These are phyloP conservation scores for Poeciliopsis presidionis DNA, from an alignment of 2,797 vertebrate species.

Conservation along the genomic window DNA sequence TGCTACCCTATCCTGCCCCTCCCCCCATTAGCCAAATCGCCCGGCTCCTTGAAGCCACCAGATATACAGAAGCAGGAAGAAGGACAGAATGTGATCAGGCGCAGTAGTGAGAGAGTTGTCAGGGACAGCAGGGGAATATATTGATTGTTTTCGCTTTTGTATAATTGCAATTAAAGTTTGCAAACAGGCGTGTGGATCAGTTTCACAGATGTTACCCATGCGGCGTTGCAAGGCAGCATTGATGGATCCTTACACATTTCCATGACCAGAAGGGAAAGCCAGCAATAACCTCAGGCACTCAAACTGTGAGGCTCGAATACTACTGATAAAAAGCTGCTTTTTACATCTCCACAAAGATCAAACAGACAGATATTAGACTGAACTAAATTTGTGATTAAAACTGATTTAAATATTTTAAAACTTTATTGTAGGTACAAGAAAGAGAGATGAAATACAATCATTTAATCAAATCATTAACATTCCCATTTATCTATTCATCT, in stretches of 20 bases:
- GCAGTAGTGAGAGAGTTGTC: not conserved
- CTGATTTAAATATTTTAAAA: not conserved
- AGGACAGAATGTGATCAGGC: slow-evolving; percentile 11
- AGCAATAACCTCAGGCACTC: slow-evolving; percentile 37
- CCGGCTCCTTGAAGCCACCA: slow-evolving; percentile 17
- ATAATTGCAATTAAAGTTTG: slow-evolving; percentile 83
- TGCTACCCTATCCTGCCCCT: slow-evolving; percentile 32
- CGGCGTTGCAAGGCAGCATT: slow-evolving; percentile 51
- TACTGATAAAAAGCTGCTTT: slow-evolving; percentile 9
- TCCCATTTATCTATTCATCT: not conserved
- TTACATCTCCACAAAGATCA: not conserved
- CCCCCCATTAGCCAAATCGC: slow-evolving; percentile 36
- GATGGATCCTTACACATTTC: slow-evolving; percentile 53
- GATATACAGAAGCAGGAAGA: slow-evolving; percentile 18
- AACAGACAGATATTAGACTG: not conserved
- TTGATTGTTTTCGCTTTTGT: slow-evolving; percentile 80
- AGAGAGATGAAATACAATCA: not conserved
- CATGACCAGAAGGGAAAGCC: slow-evolving; percentile 29
- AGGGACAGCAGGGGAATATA: slow-evolving; percentile 36
- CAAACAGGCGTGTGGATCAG: slow-evolving; percentile 71
- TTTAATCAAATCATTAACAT: not conserved
- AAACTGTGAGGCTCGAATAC: not conserved
- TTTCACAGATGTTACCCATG: slow-evolving; percentile 66
- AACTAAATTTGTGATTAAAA: not conserved
- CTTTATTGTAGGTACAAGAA: not conserved